These are phyloP conservation scores for Rhopalosiphum nymphaeae DNA, from an alignment of 2,888 invertebrate species.

Conservation along the genomic window DNA sequence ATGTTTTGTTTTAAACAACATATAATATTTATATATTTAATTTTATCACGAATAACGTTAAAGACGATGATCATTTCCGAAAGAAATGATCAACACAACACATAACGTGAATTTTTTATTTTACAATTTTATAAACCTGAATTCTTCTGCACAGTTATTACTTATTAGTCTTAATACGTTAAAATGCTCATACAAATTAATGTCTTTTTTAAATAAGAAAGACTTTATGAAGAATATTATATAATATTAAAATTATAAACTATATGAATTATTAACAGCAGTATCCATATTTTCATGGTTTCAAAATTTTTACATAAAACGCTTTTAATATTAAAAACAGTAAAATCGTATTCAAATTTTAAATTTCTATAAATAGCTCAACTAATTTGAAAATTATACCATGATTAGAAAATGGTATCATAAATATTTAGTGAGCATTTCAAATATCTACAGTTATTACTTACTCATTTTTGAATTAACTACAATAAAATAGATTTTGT, in stretches of 20 bases:
- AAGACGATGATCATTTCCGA: not conserved
- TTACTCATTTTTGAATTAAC: not conserved
- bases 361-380: not conserved
- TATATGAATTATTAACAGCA: not conserved
- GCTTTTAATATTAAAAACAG: not conserved
- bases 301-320: not conserved
- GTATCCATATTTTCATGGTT: not conserved
- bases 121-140: not conserved
- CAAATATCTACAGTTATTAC: not conserved
- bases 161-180: not conserved
- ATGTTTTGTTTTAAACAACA: not conserved
- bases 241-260: not conserved
- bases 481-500: not conserved
- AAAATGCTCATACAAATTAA: no score
- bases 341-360: not conserved
- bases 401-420: not conserved
- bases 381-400: not conserved
- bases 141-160: not conserved
- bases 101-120: not conserved
- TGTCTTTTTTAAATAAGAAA: not conserved
- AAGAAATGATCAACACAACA: not conserved
- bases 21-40: not conserved
- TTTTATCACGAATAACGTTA: not conserved
- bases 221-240: not conserved
- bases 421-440: not conserved